These are phyloP conservation scores for Aphodius sticticus DNA, from an alignment of 2,888 invertebrate species.

Conservation along the genomic window DNA sequence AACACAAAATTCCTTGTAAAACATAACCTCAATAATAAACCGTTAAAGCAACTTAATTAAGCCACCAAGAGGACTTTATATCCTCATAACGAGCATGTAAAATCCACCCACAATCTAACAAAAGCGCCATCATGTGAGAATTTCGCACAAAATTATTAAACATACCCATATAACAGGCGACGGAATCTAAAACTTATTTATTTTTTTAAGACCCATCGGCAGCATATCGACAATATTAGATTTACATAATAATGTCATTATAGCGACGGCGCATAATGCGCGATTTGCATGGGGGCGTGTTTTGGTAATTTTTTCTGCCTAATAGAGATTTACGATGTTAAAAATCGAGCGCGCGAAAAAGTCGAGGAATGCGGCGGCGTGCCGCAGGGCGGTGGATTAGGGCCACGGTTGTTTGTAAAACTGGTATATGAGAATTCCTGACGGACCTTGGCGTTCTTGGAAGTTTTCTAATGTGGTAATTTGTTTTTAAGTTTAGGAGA, in stretches of 20 bases:
- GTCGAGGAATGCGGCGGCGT: neutral
- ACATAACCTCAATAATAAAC: neutral
- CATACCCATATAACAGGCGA: no score
- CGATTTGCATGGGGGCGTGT: neutral
- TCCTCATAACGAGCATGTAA: neutral
- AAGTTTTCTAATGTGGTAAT: neutral
- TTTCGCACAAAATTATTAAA: no score
- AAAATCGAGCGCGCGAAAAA: neutral
- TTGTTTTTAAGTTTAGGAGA: neutral
- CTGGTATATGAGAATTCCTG: neutral
- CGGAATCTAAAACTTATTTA: neutral
- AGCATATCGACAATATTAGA: neutral
- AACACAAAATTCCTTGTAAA: neutral
- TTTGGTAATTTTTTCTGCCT: neutral
- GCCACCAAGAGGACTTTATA: neutral
- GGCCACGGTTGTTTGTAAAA: neutral
- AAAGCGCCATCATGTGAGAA: neutral
- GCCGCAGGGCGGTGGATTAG: neutral
- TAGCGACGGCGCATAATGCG: neutral
- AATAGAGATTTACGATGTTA: neutral
- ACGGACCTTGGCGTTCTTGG: neutral
- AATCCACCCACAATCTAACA: neutral
- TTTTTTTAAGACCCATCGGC: neutral
- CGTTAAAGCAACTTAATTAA: neutral
- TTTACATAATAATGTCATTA: neutral